Base-by-base conservation (phyloP, 2,113 vertebrate genomes). In the Psittacula cyanocephala region DNA sequence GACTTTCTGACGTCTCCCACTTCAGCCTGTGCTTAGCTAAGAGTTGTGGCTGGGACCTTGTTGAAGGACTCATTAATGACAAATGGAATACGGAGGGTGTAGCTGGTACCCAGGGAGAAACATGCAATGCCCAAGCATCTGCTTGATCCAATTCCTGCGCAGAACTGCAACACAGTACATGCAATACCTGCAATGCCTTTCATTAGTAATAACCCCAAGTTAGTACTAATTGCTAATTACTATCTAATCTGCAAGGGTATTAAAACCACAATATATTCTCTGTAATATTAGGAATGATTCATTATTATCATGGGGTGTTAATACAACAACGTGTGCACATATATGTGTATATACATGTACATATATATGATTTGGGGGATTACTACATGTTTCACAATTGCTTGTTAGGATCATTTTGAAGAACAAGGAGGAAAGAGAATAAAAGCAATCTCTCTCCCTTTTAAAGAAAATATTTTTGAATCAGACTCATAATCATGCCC, bases 121-220 rank as follows among this genome's bases (percentile, higher is more conserved):
- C 7, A 3, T 2, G 18, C 13, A 20, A 2, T 2, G 13, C 23
- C n/a, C 11, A 3, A 65, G 71, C 5, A 2, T 23, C 39, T 0
- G 0, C 68, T 62, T 3, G 3, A 12, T 19, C 16, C 5, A 19
- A 15, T 27, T 28, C 18, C 53, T 27, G 33, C 3, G 2, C n/a
- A n/a, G 46, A 10, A 28, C 12, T 44, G 24, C 2, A 1, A 11
- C 9, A 7, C 0, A 0, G 12, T 20, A 11, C 35, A 0, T 27
- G 55, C 17, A 52, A 49, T 23, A 53, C 10, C 41, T 46, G 23
- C 25, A 20, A 24, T 3, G 6, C 16, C n/a, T 72, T 33, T 82
- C 35, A 15, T 59, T 35, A 7, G 16, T 24, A 5, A 7, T 37
- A n/a, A 49, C 50, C 8, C 41, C 33, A n/a, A 63, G 22, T 24